Percentiles rank a stretch among this genome's conserved stretches.
These are phyloP conservation scores for Corticium candelabrum DNA, from an alignment of 37 sponge, comb jelly and placozoan genomes.

Conservation along the genomic window DNA sequence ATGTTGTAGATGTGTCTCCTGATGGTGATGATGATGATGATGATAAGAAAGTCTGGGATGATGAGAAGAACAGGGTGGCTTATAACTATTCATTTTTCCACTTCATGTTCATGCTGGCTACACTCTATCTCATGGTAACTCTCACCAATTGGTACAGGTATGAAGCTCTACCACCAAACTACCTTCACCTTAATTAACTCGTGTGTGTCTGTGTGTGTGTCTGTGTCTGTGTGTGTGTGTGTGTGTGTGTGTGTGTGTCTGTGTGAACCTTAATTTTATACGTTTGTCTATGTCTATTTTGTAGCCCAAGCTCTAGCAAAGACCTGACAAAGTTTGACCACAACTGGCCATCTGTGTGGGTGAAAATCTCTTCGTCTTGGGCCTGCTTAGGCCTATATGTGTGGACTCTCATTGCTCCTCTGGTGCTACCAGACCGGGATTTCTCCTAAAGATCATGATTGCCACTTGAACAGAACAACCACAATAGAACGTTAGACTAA, in stretches of 20 bases:
- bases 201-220: too few species aligned
- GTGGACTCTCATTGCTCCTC: constrained; percentile 84
- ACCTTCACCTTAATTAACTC: constrained; percentile 2
- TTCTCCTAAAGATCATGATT: constrained; percentile 62
- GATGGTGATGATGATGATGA: constrained; percentile 31
- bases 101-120: constrained; percentile 77
- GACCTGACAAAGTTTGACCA: constrained; percentile 34
- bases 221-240: too few species aligned
- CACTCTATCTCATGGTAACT: constrained; percentile 90
- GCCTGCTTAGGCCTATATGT: constrained; percentile 62
- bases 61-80: constrained; percentile 80
- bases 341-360: constrained; percentile 76
- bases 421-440: constrained; percentile 59
- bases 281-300: background rate
- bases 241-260: too few species aligned
- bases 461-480: too few species aligned
- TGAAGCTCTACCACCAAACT: constrained; percentile 10
- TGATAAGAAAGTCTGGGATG: constrained; percentile 45
- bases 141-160: constrained; percentile 95
- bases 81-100: constrained; percentile 99
- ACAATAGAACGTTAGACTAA: too few species aligned
- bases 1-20: too few species aligned
- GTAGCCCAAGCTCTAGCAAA: background rate
- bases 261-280: too few species aligned
- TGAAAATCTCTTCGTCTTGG: constrained; percentile 69